phyloP scores from a whole-genome alignment of 2,888 invertebrate genomes.

The Sussaba pulchella region DNA sequence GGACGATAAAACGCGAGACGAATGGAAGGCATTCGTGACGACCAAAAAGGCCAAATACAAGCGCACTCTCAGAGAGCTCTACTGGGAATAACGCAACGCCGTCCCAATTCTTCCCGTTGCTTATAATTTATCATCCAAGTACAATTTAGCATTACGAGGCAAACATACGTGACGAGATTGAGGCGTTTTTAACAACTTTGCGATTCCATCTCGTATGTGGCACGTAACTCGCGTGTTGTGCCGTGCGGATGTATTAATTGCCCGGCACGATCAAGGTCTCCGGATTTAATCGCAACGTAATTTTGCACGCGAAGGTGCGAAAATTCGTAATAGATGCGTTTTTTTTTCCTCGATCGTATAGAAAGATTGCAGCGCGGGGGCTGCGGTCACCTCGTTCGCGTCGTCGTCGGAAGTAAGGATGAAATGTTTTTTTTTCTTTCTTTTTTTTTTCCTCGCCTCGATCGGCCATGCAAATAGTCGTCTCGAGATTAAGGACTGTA shows the following conservation, averaged over 20 bases:
- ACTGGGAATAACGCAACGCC: slow-evolving; percentile 52
- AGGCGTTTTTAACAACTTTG: not conserved
- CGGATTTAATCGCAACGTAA: slow-evolving; percentile 20
- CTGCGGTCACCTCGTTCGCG: not conserved
- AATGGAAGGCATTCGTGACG: slow-evolving; percentile 79
- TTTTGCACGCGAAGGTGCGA: slow-evolving; percentile 24
- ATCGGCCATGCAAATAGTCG: slow-evolving; percentile 18
- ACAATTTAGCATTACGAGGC: not conserved
- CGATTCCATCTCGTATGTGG: slow-evolving; percentile 2
- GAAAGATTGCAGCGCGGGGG: not conserved
- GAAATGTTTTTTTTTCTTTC: slow-evolving; percentile 4
- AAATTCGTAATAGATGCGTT: not conserved
- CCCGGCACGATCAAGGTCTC: slow-evolving; percentile 29
- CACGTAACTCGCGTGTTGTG: not conserved
- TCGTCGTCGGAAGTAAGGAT: slow-evolving; percentile 2
- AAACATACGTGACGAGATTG: slow-evolving; percentile 7
- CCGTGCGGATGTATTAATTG: slow-evolving; percentile 8
- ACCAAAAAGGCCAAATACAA: slow-evolving; percentile 68
- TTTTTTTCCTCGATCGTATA: not conserved
- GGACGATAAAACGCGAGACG: slow-evolving; percentile 72
- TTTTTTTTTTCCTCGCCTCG: not conserved
- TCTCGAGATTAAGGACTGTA: slow-evolving; percentile 26
- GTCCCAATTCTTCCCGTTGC: slow-evolving; percentile 3
- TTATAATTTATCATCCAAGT: slow-evolving; percentile 32
- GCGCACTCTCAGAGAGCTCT: slow-evolving; percentile 61